A percentile compares a stretch with the other conserved stretches of the same genome.
Conservation (phyloP, 2,888 invertebrate species). For the Caenorhabditis imperialis region DNA sequence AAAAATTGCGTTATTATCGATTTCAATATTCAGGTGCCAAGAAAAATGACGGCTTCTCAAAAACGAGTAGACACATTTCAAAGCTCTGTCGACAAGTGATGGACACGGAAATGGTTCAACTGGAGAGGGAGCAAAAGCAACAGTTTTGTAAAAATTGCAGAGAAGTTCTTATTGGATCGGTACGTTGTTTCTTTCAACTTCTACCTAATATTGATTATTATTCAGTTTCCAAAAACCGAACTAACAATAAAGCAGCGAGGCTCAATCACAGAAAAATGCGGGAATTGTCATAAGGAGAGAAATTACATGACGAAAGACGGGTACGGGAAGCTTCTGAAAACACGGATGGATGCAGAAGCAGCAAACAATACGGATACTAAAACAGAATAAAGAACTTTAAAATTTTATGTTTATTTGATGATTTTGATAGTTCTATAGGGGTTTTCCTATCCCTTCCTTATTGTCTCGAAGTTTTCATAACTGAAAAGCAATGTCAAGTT, state of each 20-base stretch:
- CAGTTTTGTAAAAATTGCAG: slow-evolving; percentile 67
- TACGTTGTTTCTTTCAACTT: slow-evolving; percentile 4
- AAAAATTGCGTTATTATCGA: neutral
- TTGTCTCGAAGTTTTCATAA: neutral
- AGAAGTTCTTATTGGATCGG: slow-evolving; percentile 60
- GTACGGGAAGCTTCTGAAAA: slow-evolving; percentile 43
- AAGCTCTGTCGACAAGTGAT: slow-evolving; percentile 63
- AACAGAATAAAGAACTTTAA: no score
- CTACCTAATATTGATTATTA: neutral
- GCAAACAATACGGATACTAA: no score
- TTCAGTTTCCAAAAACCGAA: slow-evolving; percentile 42
- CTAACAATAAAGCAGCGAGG: slow-evolving; percentile 22
- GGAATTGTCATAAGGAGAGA: slow-evolving; percentile 39
- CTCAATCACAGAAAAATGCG: slow-evolving; percentile 43
- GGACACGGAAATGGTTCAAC: slow-evolving; percentile 62
- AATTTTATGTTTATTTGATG: no score
- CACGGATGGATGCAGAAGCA: slow-evolving; percentile 8
- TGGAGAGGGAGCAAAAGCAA: slow-evolving; percentile 61
- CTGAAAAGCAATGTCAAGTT: neutral
- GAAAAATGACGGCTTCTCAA: slow-evolving; percentile 64
- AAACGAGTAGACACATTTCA: slow-evolving; percentile 59
- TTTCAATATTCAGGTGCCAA: slow-evolving; percentile 10
- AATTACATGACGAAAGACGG: slow-evolving; percentile 51
- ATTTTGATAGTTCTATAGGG: no score
- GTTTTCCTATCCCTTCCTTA: neutral